Base-by-base conservation (phyloP, 1,140 invertebrate species). In the Drosophila pseudoobscura region DNA sequence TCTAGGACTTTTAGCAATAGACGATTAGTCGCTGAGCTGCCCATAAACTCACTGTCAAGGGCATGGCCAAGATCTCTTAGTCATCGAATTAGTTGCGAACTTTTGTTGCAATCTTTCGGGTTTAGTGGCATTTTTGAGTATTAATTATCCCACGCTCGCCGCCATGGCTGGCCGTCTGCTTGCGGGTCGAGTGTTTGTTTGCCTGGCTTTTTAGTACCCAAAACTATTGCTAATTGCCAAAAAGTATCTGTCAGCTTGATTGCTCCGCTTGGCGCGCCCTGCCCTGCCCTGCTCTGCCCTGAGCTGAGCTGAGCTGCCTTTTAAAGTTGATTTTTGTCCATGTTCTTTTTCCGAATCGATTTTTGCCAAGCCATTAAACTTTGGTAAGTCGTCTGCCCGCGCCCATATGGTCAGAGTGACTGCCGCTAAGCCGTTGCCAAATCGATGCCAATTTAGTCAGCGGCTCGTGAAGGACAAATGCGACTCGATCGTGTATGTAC, bases 361-460 rank as follows among this genome's bases (percentile, higher is more conserved):
- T 24, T 65, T 56, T 17, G 70, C 71, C 17, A 75, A 76, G 46
- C 61, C 73, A 80, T 80, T 78, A 77, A 73, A 55, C 43, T 57
- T 61, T 68, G 70, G 72, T 66, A 75, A 61, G 61, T 82, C 78
- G 75, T 84, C 75, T 79, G 75, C 80, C 65, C 71, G 75, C 71
- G 80, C 80, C 80, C 80, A 83, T 83, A 83, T 84, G 80, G 76
- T 84, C 68, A 68, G 66, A 75, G 79, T 70, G 72, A 68, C 39
- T 56, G 49, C 78, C 58, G 70, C 60, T 52, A 73, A 66, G 75
- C 62, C 62, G 83, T 73, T 85, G 82, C 82, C 82, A 87, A 88
- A 87, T 82, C 82, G 77, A 78, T 88, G 85, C 82, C 83, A 87
- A 87, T 82, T 87, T 88, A 88, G 82, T 87, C 78, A 82, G 69